A percentile compares a stretch with the other conserved stretches of the same genome.
Conservation (phyloP, 2,888 invertebrate genomes). For the Meteorus colon region DNA sequence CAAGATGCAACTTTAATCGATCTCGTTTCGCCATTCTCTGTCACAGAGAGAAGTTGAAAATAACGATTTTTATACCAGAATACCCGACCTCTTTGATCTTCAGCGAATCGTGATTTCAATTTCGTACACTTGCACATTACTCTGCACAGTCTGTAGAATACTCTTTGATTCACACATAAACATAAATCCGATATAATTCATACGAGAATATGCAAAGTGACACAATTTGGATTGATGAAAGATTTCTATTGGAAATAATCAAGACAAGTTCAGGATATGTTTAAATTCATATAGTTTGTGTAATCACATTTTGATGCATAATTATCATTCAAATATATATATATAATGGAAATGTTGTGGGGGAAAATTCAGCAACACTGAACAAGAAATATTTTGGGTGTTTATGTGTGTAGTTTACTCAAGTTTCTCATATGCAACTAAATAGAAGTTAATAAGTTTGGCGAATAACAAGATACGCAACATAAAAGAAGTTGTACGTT, state of each 20-base stretch:
- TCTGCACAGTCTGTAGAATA: background rate
- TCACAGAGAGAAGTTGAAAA: background rate
- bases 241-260: too few species aligned
- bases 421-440: background rate
- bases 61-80: conserved; percentile 3
- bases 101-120: conserved; percentile 12
- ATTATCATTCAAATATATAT: too few species aligned
- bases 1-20: conserved; percentile 27
- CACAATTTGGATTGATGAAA: too few species aligned
- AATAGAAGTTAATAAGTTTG: background rate
- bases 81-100: background rate
- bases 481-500: conserved; percentile 5
- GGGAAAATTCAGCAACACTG: too few species aligned
- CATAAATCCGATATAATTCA: too few species aligned
- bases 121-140: background rate
- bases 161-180: too few species aligned
- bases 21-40: background rate
- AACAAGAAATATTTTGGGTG: background rate
- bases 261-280: too few species aligned
- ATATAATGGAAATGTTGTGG: too few species aligned
- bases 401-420: background rate
- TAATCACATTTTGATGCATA: too few species aligned
- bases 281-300: too few species aligned
- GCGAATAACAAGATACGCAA: conserved; percentile 6
- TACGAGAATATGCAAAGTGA: too few species aligned